Base-by-base conservation (phyloP, 2,888 invertebrate genomes). In the Tuberolachnus salignus region DNA sequence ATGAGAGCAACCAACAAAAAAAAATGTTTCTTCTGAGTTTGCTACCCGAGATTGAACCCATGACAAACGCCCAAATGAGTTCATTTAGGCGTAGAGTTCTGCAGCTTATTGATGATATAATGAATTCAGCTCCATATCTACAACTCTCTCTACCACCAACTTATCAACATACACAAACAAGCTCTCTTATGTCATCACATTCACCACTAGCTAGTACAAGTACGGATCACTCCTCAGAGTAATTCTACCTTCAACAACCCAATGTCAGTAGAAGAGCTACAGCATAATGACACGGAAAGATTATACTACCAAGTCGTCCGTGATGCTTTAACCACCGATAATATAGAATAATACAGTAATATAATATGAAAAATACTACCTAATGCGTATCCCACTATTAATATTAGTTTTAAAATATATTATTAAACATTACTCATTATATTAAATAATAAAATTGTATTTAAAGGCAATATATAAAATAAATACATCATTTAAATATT, bases 391-490 rank as follows among this genome's bases (percentile, higher is more conserved):
- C 8, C 57, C 57, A 57, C 57, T 34, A 61, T 34, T 61, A 61
- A 61, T 61, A 61, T 61, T 42, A 61, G 10, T 61, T 42, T 61
- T 61, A 61, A 61, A 61, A 61, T 61, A 19, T 61, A 61, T 61
- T 34, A 61, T 61, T 61, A 61, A 61, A 34, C n/a, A 61, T 61
- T 1, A 61, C 34, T 61, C 61, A 61, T 63, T 63, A 63, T 19
- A 63, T 63, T 11, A 63, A 63, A 63, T 63, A 63, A 63, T 63
- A 63, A 63, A 63, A 63, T 63, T 63, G 61, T 63, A 63, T 63
- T 63, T 42, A 63, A 63, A 63, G 34, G 61, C n/a, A 63, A 63
- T 42, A 63, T 63, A 42, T 63, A 63, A 63, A 63, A 63, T 11
- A 42, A 63, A 63, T 63, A 63, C 42, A 63, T 63, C 9, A 63